These are phyloP conservation scores for Nymphalis urticae DNA, from an alignment of 2,888 invertebrate species.

Conservation along the genomic window DNA sequence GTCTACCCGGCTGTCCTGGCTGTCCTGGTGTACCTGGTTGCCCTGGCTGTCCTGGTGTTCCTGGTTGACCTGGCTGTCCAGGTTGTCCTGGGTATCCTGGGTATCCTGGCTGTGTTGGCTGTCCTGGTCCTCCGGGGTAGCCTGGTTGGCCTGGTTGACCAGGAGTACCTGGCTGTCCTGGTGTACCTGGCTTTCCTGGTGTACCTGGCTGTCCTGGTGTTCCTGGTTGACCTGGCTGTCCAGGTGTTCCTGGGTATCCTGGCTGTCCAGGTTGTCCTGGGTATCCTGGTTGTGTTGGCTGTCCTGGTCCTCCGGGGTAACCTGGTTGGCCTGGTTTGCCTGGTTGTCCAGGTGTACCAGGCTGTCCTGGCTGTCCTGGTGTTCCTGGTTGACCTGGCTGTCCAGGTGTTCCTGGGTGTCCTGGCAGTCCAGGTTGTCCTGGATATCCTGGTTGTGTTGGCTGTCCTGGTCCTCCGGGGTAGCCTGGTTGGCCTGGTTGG, in stretches of 20 bases:
- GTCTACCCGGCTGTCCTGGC: constrained; percentile 45
- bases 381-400: constrained; percentile 43
- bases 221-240: constrained; percentile 30
- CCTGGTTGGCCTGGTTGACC: constrained; percentile 35
- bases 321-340: constrained; percentile 38
- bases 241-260: constrained; percentile 34
- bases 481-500: constrained; percentile 41
- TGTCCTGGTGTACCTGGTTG: neutral
- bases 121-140: constrained; percentile 32
- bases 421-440: constrained; percentile 30
- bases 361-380: constrained; percentile 47
- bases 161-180: constrained; percentile 43
- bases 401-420: constrained; percentile 34
- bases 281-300: constrained; percentile 37
- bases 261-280: constrained; percentile 35
- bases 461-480: neutral
- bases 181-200: constrained; percentile 49
- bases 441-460: constrained; percentile 46
- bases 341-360: constrained; percentile 39
- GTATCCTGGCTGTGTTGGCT: constrained; percentile 34
- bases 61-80: constrained; percentile 36
- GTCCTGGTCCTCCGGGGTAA: constrained; percentile 35
- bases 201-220: constrained; percentile 31
- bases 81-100: constrained; percentile 40
- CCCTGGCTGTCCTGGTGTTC: constrained; percentile 32